Percentiles rank a stretch among this genome's conserved stretches.
These are phyloP conservation scores for Parapsyche elsis DNA, from an alignment of 1,140 invertebrate species.

Conservation along the genomic window DNA sequence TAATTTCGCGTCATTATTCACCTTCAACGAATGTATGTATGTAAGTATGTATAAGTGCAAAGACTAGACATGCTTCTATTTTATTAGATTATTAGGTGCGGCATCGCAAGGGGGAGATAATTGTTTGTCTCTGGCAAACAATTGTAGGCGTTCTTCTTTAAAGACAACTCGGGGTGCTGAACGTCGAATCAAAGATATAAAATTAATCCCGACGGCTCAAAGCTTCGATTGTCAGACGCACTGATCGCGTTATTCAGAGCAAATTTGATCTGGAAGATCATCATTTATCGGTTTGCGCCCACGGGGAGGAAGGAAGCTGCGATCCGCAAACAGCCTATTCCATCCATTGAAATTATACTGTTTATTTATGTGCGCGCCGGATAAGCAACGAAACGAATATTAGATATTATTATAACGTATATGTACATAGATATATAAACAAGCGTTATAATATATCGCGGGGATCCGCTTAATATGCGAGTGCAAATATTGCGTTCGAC, in stretches of 20 bases:
- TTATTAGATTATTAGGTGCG: slow-evolving; percentile 8
- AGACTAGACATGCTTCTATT: too few relatives aligned
- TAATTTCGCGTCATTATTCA: too few relatives aligned
- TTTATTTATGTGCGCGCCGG: slow-evolving; percentile 23
- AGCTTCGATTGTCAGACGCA: not conserved
- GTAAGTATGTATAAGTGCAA: too few relatives aligned
- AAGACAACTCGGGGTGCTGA: too few relatives aligned
- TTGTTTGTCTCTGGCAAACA: slow-evolving; percentile 30
- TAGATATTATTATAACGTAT: slow-evolving; percentile 1
- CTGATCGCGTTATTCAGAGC: not conserved
- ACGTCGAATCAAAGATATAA: slow-evolving; percentile 3
- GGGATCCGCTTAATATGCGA: not conserved
- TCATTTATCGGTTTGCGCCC: slow-evolving; percentile 14
- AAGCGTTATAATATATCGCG: not conserved
- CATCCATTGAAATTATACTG: slow-evolving; percentile 17
- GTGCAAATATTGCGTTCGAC: slow-evolving; percentile 26
- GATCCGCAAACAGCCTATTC: slow-evolving; percentile 16
- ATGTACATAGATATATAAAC: too few relatives aligned
- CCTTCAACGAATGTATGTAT: too few relatives aligned
- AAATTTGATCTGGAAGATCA: slow-evolving; percentile 25
- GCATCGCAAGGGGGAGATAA: slow-evolving; percentile 5
- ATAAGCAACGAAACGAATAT: slow-evolving; percentile 22
- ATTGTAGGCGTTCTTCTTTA: slow-evolving; percentile 12
- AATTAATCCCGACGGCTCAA: slow-evolving; percentile 2
- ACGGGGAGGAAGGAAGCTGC: not conserved